These are phyloP conservation scores for Morelia viridis DNA, from an alignment of 2,797 vertebrate species.

Conservation along the genomic window DNA sequence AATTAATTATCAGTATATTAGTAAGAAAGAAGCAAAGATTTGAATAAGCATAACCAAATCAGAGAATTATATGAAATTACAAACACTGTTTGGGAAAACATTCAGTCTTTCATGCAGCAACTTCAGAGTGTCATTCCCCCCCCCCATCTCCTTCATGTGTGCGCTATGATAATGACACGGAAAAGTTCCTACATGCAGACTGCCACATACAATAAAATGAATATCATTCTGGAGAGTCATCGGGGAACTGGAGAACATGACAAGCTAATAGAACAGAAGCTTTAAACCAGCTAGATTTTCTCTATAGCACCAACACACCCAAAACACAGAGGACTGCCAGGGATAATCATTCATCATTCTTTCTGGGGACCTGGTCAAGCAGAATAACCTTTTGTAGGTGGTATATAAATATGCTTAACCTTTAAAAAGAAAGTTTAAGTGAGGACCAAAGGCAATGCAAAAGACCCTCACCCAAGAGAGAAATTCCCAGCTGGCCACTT, in stretches of 20 bases:
- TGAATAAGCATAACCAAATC: neutral
- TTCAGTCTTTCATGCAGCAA: neutral
- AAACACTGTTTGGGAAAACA: neutral
- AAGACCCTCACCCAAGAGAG: slow-evolving; percentile 8
- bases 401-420: slow-evolving; percentile 40
- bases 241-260: too few relatives aligned
- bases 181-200: neutral
- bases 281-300: neutral
- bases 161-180: neutral
- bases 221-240: neutral
- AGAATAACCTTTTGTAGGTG: slow-evolving; percentile 15
- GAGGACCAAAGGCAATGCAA: slow-evolving; percentile 21
- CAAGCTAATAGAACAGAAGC: slow-evolving; percentile 6
- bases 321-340: neutral
- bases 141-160: neutral
- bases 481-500: neutral
- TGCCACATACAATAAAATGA: neutral
- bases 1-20: neutral
- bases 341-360: slow-evolving; percentile 30
- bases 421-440: slow-evolving; percentile 46
- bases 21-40: neutral
- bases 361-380: slow-evolving; percentile 15
- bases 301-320: neutral
- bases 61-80: neutral
- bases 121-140: neutral